phyloP scores from a whole-genome alignment of 2,888 invertebrate species.

The Ephialtes manifestator region DNA sequence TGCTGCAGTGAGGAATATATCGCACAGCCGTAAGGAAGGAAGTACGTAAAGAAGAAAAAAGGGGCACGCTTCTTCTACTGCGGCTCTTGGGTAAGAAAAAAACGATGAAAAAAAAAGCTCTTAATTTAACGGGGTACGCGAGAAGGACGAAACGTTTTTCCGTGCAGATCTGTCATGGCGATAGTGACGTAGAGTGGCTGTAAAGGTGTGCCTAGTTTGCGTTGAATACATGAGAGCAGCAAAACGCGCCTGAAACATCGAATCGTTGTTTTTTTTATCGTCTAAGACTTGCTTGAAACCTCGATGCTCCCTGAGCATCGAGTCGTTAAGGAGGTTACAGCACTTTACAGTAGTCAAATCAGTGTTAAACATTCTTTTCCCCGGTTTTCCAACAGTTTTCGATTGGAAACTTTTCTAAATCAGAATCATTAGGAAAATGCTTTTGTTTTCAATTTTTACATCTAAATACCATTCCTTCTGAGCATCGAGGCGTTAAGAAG shows the following conservation, averaged over 20 bases:
- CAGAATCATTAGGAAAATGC: too few relatives aligned
- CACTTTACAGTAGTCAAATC: too few relatives aligned
- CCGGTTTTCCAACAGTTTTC: too few relatives aligned
- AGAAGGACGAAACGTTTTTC: background rate
- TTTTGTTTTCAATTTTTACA: too few relatives aligned
- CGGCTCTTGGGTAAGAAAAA: background rate
- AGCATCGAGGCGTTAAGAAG: background rate
- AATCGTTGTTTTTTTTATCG: background rate
- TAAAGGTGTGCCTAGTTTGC: conserved; percentile 12
- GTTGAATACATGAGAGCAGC: background rate
- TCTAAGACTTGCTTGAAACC: too few relatives aligned
- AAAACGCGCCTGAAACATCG: background rate
- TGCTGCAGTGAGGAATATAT: conserved; percentile 14
- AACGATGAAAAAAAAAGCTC: conserved; percentile 16
- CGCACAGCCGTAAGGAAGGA: conserved; percentile 7
- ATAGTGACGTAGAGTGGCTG: conserved; percentile 7
- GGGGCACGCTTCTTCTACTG: conserved; percentile 3
- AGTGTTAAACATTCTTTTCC: too few relatives aligned
- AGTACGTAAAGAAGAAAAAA: conserved; percentile 6
- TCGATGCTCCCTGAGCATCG: too few relatives aligned
- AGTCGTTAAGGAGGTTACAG: background rate
- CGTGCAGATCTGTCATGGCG: conserved; percentile 26
- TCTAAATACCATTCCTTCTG: background rate
- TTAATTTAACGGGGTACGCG: conserved; percentile 4
- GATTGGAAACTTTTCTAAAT: too few relatives aligned